Conservation (phyloP, 2,113 vertebrate species). For the Mesitornis unicolor region DNA sequence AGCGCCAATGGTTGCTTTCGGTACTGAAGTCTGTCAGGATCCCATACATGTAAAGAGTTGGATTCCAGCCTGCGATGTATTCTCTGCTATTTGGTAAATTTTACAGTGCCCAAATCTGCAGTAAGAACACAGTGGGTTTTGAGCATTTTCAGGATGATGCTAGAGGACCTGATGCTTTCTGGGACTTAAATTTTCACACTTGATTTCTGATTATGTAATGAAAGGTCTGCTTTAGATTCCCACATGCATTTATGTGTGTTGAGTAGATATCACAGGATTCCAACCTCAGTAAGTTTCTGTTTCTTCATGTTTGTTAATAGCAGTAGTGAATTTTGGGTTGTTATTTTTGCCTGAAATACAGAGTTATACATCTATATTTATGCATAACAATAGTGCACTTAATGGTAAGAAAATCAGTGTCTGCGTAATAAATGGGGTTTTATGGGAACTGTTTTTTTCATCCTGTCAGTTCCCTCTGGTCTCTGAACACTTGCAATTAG, state of each 20-base stretch:
- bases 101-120: fast-evolving
- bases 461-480: not conserved
- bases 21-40: not conserved
- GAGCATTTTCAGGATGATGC: not conserved
- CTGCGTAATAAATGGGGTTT: not conserved
- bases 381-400: not conserved
- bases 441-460: not conserved
- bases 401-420: not conserved
- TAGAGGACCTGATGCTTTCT: not conserved
- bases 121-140: not conserved
- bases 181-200: not conserved
- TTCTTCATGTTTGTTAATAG: not conserved
- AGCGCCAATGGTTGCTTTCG: not conserved
- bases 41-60: not conserved
- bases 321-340: not conserved
- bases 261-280: not conserved
- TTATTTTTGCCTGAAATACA: not conserved
- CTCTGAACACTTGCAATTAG: not conserved
- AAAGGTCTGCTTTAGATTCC: not conserved
- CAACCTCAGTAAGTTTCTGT: not conserved
- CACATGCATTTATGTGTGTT: not conserved
- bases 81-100: not conserved
- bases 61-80: not conserved
- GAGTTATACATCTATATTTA: not conserved
- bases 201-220: not conserved